A percentile compares a stretch with the other conserved stretches of the same genome.
Evolutionary conservation across 2,888 invertebrate genomes (phyloP).

Genomic region (Elysia crispata): DNA sequence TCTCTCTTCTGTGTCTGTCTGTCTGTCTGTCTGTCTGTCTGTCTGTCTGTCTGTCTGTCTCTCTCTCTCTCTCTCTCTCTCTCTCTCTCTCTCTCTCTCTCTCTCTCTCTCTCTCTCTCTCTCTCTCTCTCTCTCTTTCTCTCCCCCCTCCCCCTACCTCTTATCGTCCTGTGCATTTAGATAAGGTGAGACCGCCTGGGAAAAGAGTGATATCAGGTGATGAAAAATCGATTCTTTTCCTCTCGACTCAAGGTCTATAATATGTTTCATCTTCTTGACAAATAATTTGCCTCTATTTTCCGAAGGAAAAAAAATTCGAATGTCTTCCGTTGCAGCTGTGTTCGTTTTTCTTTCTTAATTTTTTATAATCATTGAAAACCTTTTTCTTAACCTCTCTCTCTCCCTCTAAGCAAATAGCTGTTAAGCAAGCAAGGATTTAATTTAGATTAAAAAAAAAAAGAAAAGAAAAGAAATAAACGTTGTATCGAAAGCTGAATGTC

Average conservation of each 20-base stretch:
- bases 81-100: constrained; percentile 25
- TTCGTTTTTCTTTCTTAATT: no score
- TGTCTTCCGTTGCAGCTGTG: no score
- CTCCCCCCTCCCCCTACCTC: neutral
- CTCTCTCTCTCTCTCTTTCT: constrained; percentile 12
- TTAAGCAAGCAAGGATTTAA: no score
- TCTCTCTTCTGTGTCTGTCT: neutral
- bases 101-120: constrained; percentile 24
- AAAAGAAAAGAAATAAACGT: no score
- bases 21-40: neutral
- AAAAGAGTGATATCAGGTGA: neutral
- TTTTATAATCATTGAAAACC: no score
- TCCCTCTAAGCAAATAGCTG: no score
- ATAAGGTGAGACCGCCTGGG: neutral
- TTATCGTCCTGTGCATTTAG: neutral
- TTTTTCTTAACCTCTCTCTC: no score
- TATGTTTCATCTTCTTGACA: no score
- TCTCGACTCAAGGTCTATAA: neutral
- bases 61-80: constrained; percentile 35
- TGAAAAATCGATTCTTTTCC: neutral
- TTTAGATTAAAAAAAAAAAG: no score
- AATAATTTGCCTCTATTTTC: no score
- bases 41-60: constrained; percentile 10
- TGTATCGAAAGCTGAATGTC: no score
- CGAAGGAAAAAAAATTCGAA: no score